phyloP scores from a whole-genome alignment of 2,797 vertebrate genomes.

The Notolabrus celidotus region DNA sequence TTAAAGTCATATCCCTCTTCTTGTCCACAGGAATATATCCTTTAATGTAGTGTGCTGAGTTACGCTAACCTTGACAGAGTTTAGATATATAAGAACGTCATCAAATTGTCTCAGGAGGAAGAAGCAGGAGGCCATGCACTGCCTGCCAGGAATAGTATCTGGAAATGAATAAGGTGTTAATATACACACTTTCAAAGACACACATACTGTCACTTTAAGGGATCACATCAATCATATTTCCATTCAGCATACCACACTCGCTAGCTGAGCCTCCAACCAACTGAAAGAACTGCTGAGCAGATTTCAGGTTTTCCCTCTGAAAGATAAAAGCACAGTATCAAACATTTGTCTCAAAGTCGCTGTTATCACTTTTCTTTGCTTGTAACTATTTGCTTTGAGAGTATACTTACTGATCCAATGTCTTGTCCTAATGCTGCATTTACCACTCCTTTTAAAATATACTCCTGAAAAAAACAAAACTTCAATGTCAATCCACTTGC shows the following conservation, averaged over 20 bases:
- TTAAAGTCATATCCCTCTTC: slow-evolving; percentile 12
- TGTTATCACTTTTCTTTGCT: slow-evolving; percentile 4
- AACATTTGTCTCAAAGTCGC: background rate
- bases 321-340: slow-evolving; percentile 45
- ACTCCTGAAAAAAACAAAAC: slow-evolving; percentile 87
- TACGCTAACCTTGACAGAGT: slow-evolving; percentile 95
- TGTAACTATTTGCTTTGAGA: background rate
- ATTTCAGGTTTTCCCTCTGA: slow-evolving; percentile 96
- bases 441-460: slow-evolving; percentile 97
- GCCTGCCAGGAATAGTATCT: slow-evolving; percentile 99
- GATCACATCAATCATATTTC: slow-evolving; percentile 22
- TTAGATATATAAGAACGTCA: slow-evolving; percentile 97
- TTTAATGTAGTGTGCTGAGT: background rate
- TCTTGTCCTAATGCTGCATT: slow-evolving; percentile 96
- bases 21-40: slow-evolving; percentile 2
- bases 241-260: slow-evolving; percentile 90
- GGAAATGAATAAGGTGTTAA: slow-evolving; percentile 54
- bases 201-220: slow-evolving; percentile 6
- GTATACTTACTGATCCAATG: slow-evolving; percentile 92
- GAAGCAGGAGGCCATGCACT: slow-evolving; percentile 98
- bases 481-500: background rate
- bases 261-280: slow-evolving; percentile 97
- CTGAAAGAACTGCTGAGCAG: slow-evolving; percentile 97
- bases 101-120: slow-evolving; percentile 96
- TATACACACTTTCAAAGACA: slow-evolving; percentile 1